phyloP scores from a whole-genome alignment of 2,888 invertebrate genomes.

The Serrognathus titanus region DNA sequence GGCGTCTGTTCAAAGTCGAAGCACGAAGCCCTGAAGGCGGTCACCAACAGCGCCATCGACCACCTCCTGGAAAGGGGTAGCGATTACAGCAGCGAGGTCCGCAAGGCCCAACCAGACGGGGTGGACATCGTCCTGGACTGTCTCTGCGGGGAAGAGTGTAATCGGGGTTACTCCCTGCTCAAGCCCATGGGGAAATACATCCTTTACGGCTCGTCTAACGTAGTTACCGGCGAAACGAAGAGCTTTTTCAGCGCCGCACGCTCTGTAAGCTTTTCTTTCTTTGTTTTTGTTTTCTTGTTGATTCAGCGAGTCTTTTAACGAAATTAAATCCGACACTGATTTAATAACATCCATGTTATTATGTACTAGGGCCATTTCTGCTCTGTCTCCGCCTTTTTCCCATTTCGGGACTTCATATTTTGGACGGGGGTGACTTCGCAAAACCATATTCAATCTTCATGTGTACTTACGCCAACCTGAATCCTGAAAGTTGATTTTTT shows the following conservation, averaged over 20 bases:
- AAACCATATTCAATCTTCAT: no score
- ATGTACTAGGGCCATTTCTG: no score
- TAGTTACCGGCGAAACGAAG: slow-evolving; percentile 87
- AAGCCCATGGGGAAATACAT: slow-evolving; percentile 88
- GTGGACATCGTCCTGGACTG: slow-evolving; percentile 86
- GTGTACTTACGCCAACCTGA: no score
- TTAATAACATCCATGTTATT: no score
- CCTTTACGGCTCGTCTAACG: slow-evolving; percentile 82
- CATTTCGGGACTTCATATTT: no score
- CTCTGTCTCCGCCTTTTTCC: no score
- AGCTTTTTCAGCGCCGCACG: slow-evolving; percentile 88
- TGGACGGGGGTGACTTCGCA: no score
- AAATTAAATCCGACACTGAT: no score
- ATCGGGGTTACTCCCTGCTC: slow-evolving; percentile 75
- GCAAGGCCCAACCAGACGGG: slow-evolving; percentile 74
- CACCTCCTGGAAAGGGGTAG: slow-evolving; percentile 76
- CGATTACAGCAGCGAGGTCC: slow-evolving; percentile 80
- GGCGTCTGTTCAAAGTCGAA: slow-evolving; percentile 83
- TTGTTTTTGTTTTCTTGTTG: no score
- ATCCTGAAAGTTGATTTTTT: slow-evolving; percentile 11
- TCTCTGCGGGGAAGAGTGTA: slow-evolving; percentile 84
- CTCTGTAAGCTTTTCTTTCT: slow-evolving; percentile 62
- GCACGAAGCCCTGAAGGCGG: slow-evolving; percentile 77
- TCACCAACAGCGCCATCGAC: slow-evolving; percentile 62
- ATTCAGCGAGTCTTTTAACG: no score